Conservation (phyloP, 2,888 invertebrate genomes). For the Campopleginae sp. region DNA sequence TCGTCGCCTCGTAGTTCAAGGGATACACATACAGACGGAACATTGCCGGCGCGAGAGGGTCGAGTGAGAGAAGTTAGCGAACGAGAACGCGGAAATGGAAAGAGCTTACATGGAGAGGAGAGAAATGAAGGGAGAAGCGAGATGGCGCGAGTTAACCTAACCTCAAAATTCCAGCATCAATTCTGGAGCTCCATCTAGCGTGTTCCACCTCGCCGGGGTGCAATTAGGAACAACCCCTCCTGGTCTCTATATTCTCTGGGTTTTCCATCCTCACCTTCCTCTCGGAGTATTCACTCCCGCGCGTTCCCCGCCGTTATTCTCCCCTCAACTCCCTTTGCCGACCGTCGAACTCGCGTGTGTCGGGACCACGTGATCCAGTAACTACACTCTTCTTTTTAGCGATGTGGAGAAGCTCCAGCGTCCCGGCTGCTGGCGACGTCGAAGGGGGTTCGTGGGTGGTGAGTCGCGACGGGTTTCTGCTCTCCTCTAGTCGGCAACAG, state of each 20-base stretch:
- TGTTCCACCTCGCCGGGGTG: slow-evolving; percentile 79
- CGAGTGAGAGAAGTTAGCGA: slow-evolving; percentile 53
- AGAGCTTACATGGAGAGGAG: slow-evolving; percentile 62
- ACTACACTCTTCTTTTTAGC: slow-evolving; percentile 82
- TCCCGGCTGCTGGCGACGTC: slow-evolving; percentile 53
- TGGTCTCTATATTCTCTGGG: slow-evolving; percentile 76
- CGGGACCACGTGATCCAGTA: slow-evolving; percentile 81
- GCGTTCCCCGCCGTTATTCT: slow-evolving; percentile 38
- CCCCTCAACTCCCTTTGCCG: slow-evolving; percentile 16
- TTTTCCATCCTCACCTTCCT: slow-evolving; percentile 78
- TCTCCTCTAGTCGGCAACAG: slow-evolving; percentile 58
- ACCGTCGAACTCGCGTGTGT: slow-evolving; percentile 59
- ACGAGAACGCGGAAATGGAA: slow-evolving; percentile 62
- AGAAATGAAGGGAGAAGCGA: slow-evolving; percentile 64
- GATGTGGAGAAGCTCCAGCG: slow-evolving; percentile 69
- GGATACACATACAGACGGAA: slow-evolving; percentile 35
- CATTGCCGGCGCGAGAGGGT: slow-evolving; percentile 35
- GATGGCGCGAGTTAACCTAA: slow-evolving; percentile 78
- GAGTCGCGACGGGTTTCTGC: slow-evolving; percentile 63
- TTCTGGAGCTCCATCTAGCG: slow-evolving; percentile 79
- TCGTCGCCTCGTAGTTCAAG: slow-evolving; percentile 47
- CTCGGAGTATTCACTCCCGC: slow-evolving; percentile 71
- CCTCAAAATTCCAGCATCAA: slow-evolving; percentile 83
- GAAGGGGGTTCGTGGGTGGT: slow-evolving; percentile 69
- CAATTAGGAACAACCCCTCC: slow-evolving; percentile 83